These are phyloP conservation scores for Drosophila takahashii DNA, from an alignment of 1,140 invertebrate species.

Conservation along the genomic window DNA sequence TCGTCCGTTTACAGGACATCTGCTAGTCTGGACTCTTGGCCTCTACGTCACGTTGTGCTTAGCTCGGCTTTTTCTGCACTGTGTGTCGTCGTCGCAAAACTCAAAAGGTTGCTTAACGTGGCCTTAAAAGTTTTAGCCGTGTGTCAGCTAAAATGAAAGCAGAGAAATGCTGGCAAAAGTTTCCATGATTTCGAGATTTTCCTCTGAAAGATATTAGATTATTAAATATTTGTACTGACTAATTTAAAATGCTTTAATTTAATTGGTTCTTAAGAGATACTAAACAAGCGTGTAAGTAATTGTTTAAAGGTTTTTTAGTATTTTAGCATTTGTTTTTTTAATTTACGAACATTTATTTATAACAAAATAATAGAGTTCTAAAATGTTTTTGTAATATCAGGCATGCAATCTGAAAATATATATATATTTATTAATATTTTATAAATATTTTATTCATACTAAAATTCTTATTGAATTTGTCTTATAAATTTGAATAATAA, in stretches of 20 bases:
- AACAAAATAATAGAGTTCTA: too few relatives aligned
- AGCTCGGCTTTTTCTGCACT: constrained; percentile 54
- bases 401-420: too few relatives aligned
- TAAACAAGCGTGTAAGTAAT: too few relatives aligned
- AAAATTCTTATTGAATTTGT: too few relatives aligned
- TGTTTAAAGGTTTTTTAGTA: too few relatives aligned
- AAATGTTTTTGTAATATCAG: too few relatives aligned
- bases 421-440: too few relatives aligned
- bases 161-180: constrained; percentile 17
- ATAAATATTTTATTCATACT: too few relatives aligned
- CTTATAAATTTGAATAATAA: too few relatives aligned
- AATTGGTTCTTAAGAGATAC: too few relatives aligned
- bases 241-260: background rate
- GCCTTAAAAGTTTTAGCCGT: constrained; percentile 44
- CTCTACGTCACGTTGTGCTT: constrained; percentile 39
- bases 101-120: constrained; percentile 14
- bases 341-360: too few relatives aligned
- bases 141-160: constrained; percentile 66
- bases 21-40: constrained; percentile 10
- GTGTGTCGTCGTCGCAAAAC: constrained; percentile 15
- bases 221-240: background rate
- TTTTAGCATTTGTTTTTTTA: background rate
- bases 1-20: constrained; percentile 33
- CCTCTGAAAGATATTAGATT: background rate
- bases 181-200: background rate